These are phyloP conservation scores for Hylaeus anthracinus DNA, from an alignment of 1,140 invertebrate species.

Conservation along the genomic window DNA sequence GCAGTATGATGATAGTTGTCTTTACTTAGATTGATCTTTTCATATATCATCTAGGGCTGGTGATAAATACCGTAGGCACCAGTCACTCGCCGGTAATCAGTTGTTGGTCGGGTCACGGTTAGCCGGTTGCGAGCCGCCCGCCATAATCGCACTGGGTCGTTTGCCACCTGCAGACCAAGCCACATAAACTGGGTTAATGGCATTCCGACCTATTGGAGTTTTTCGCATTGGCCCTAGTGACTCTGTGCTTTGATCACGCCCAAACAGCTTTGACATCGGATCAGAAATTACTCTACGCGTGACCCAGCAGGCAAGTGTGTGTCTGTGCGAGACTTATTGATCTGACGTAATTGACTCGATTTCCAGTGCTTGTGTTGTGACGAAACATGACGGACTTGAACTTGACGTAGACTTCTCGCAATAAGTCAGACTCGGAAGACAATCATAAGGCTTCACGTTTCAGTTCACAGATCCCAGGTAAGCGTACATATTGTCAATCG, in stretches of 20 bases:
- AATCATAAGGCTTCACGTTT: conserved; percentile 64
- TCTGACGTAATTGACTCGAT: conserved; percentile 76
- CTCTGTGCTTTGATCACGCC: conserved; percentile 80
- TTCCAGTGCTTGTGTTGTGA: conserved; percentile 77
- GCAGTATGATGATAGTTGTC: conserved; percentile 72
- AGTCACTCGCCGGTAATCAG: conserved; percentile 80
- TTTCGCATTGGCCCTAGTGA: conserved; percentile 79
- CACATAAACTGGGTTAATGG: conserved; percentile 82
- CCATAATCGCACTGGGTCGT: conserved; percentile 79
- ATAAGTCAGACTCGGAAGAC: conserved; percentile 68
- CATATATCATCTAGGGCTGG: conserved; percentile 79
- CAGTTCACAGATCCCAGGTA: conserved; percentile 69
- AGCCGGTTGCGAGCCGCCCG: conserved; percentile 77
- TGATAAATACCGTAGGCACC: conserved; percentile 82
- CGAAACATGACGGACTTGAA: conserved; percentile 73
- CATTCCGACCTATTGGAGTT: conserved; percentile 75
- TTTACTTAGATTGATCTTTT: conserved; percentile 70
- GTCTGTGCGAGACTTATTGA: conserved; percentile 76
- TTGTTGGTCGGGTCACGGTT: conserved; percentile 78
- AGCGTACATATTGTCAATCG: conserved; percentile 66
- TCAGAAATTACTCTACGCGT: conserved; percentile 79
- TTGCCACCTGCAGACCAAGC: conserved; percentile 82
- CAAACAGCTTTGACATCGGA: conserved; percentile 75
- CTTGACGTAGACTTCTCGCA: conserved; percentile 72
- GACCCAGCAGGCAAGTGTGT: conserved; percentile 79